Percentiles rank a stretch among this genome's conserved stretches.
Conservation (phyloP, 2,888 invertebrate species). For the Heteromyza rotundicornis region DNA sequence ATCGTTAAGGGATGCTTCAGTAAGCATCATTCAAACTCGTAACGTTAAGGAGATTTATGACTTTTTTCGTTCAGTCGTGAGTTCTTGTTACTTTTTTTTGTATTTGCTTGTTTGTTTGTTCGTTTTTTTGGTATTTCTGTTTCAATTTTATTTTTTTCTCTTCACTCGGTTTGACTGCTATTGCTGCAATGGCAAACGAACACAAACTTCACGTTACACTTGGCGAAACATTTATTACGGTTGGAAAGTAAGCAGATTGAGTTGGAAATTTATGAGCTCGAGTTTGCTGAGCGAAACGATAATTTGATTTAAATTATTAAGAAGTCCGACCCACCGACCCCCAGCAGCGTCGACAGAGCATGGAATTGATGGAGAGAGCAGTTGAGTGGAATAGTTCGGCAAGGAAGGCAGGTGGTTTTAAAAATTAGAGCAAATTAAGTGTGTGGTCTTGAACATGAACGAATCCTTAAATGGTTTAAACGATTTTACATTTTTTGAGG, state of each 20-base stretch:
- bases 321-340: too few relatives aligned
- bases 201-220: not conserved
- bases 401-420: too few relatives aligned
- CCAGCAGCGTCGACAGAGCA: too few relatives aligned
- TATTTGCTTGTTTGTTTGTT: not conserved
- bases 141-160: not conserved
- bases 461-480: too few relatives aligned
- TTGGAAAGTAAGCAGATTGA: not conserved
- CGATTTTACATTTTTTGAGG: too few relatives aligned
- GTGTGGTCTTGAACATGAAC: too few relatives aligned
- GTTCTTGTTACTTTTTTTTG: not conserved
- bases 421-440: too few relatives aligned
- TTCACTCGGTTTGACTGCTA: too few relatives aligned
- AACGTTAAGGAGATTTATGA: not conserved
- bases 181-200: too few relatives aligned
- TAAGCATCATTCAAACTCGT: slow-evolving; percentile 2
- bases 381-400: too few relatives aligned
- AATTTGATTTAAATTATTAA: slow-evolving; percentile 6
- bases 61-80: not conserved
- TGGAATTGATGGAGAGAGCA: too few relatives aligned
- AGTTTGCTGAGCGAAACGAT: not conserved
- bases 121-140: too few relatives aligned
- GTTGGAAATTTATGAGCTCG: not conserved
- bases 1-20: not conserved
- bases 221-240: slow-evolving; percentile 1